Evolutionary conservation across 2,113 vertebrate genomes (phyloP).

Genomic region (Phalacrocorax carbo): DNA sequence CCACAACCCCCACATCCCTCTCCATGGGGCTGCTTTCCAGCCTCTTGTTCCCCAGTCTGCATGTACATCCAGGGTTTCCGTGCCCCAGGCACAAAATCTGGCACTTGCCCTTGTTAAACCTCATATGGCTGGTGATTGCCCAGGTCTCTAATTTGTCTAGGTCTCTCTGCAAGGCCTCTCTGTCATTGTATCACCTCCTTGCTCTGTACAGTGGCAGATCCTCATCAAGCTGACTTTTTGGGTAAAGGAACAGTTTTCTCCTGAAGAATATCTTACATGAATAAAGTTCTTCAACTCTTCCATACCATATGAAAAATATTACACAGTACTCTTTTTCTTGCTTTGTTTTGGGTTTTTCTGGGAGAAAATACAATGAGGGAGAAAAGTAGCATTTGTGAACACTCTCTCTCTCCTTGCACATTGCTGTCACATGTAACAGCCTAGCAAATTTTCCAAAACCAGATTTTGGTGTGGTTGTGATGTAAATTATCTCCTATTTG

Average conservation of each 20-base stretch:
- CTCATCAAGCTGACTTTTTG: neutral
- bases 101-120: too few relatives aligned
- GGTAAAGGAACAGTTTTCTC: neutral
- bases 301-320: neutral
- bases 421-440: neutral
- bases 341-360: rapidly evolving
- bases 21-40: too few relatives aligned
- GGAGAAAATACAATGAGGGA: neutral
- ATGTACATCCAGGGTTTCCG: too few relatives aligned
- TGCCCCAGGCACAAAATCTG: too few relatives aligned
- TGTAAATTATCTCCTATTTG: neutral
- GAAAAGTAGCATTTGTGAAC: neutral
- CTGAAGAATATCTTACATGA: neutral
- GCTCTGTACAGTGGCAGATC: neutral
- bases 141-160: too few relatives aligned
- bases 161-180: neutral
- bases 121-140: too few relatives aligned
- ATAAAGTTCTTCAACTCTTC: neutral
- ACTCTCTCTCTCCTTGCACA: neutral
- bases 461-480: neutral
- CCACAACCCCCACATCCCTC: too few relatives aligned
- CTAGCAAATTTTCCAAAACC: neutral
- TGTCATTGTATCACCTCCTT: neutral
- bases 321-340: neutral
- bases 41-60: too few relatives aligned